Evolutionary conservation across 2,113 vertebrate species (phyloP), one percentile per base, ranked within the genome.

Genomic region (Takifugu bimaculatus): DNA sequence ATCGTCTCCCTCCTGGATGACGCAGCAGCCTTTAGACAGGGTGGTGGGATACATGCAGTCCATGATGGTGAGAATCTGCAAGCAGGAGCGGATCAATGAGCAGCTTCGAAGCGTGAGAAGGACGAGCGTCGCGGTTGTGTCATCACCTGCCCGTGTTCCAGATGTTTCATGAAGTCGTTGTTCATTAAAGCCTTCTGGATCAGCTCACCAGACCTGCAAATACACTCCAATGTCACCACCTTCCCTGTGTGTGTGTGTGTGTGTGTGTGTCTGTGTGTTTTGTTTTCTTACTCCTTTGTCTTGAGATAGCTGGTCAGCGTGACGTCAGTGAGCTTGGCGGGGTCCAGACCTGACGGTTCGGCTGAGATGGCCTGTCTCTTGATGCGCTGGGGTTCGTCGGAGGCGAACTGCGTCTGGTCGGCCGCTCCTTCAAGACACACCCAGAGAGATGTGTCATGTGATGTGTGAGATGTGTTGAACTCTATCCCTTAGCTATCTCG

Each of bases 361-460:
- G 89, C 90, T 5, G 90, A 91, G 58, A 91, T 91, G n/a, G 90
- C 90, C 71, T 90, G 89, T 15, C 90, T 77, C 79, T 91, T 91
- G 14, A 62, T 91, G 20, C 90, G 79, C 57, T 85, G 90, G 9
- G 87, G 88, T 29, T 90, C 88, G 27, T 88, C 87, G 0, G 67
- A 44, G 0, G 32, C 54, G 3, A 13, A 52, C 1, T 57, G 45
- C 12, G 25, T 20, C 59, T 42, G 70, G 13, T 13, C 20, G 0
- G 26, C 48, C 2, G 51, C 55, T 5, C 32, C 75, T 80, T 13
- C 6, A 5, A 35, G 13, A 45, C 15, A 60, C 14, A 6, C 9
- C 35, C 32, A 43, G 20, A 39, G 28, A 42, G 2, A 43, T 20
- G 20, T 20, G 20, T 20, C 20, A 20, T 20, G 20, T 20, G 20